phyloP scores from a whole-genome alignment of 2,888 invertebrate species.

The Caenorhabditis japonica region DNA sequence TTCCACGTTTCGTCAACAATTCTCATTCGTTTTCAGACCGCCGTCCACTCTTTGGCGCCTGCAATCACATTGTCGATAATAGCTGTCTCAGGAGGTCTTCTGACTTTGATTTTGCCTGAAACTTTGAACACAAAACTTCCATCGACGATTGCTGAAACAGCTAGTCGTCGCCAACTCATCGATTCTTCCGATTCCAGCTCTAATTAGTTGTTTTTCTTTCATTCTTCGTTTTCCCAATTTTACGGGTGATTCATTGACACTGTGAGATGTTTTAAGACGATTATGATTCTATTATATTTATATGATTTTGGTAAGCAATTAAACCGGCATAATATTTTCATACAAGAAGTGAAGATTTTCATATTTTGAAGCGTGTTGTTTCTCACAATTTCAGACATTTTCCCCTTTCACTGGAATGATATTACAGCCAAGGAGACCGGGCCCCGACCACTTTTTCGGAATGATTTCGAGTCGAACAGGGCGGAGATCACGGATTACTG shows the following conservation, averaged over 20 bases:
- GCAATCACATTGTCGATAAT: conserved; percentile 45
- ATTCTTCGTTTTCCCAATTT: conserved; percentile 4
- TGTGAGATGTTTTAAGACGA: conserved; percentile 3
- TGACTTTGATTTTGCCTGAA: conserved; percentile 62
- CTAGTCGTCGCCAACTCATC: conserved; percentile 40
- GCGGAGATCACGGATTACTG: conserved; percentile 62
- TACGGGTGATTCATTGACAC: not conserved
- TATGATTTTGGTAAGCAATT: conserved; percentile 1
- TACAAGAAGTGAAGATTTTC: not conserved
- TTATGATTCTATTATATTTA: not conserved
- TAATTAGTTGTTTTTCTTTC: conserved; percentile 9
- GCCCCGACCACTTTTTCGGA: conserved; percentile 68
- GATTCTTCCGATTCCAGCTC: conserved; percentile 34
- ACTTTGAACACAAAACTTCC: conserved; percentile 59
- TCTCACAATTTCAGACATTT: conserved; percentile 34
- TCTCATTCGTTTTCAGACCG: conserved; percentile 42
- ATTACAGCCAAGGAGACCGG: conserved; percentile 64
- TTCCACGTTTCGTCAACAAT: too few relatives aligned
- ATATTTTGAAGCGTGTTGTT: not conserved
- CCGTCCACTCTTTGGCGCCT: conserved; percentile 44
- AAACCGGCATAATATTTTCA: conserved; percentile 20
- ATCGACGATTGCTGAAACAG: conserved; percentile 52
- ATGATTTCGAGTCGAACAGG: conserved; percentile 65
- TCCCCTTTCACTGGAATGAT: conserved; percentile 46
- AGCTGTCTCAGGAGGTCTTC: conserved; percentile 55